A percentile compares a stretch with the other conserved stretches of the same genome.
phyloP scores from a whole-genome alignment of 2,113 vertebrate species.

The Antennarius striatus region DNA sequence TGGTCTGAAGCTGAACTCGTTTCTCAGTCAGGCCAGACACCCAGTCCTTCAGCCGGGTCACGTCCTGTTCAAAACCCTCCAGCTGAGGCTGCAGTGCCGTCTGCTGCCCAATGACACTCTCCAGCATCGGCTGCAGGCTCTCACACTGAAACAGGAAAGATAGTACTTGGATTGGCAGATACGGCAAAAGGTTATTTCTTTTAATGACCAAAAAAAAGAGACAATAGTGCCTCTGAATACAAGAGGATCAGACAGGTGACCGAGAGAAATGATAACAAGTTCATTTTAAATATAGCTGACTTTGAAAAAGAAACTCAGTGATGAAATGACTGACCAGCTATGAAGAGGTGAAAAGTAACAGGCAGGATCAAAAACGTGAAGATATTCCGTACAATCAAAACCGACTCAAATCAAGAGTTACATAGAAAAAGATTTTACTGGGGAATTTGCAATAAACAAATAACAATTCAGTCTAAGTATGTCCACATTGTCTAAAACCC shows the following conservation, averaged over 20 bases:
- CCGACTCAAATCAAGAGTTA: neutral
- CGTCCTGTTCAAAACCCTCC: conserved; percentile 80
- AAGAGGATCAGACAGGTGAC: neutral
- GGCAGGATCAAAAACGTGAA: neutral
- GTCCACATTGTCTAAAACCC: neutral
- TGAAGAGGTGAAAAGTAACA: neutral
- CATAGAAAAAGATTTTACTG: neutral
- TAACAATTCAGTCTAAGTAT: neutral
- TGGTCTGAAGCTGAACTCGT: conserved; percentile 77
- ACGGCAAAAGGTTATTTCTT: neutral
- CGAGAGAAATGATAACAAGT: neutral
- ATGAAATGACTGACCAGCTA: neutral
- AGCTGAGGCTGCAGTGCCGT: conserved; percentile 71
- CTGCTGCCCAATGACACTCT: conserved; percentile 73
- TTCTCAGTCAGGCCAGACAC: conserved; percentile 74
- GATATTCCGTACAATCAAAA: neutral
- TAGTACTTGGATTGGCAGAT: neutral
- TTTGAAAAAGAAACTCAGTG: neutral
- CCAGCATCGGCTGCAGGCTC: conserved; percentile 76
- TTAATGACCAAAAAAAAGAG: neutral
- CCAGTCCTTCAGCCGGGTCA: conserved; percentile 79
- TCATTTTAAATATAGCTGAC: conserved; percentile 33
- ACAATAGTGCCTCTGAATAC: neutral
- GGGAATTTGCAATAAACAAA: too few species aligned
- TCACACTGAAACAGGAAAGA: conserved; percentile 80